Evolutionary conservation across 2,888 invertebrate species (phyloP), one percentile per base, ranked within the genome.

Genomic region (Limulus polyphemus): DNA sequence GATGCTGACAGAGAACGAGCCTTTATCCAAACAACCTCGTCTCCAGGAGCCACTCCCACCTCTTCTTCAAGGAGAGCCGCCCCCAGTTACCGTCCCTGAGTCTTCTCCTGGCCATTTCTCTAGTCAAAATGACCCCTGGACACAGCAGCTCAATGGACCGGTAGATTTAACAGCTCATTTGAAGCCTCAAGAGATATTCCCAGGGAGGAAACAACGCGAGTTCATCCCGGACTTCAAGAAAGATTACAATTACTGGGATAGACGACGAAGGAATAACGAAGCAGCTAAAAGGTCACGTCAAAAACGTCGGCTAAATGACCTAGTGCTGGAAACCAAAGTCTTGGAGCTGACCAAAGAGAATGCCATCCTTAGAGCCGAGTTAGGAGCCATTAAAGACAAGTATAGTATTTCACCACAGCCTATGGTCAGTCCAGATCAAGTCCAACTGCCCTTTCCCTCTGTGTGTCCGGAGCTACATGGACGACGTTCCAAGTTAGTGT

Each of bases 191-290:
- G 67, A 67, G 14, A 58, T 65, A 32, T 67, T 68, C 16, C 64
- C 64, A 0, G 55, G 67, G 1, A 83, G 94, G 72, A 95, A 95
- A 75, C 94, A 94, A 74, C 82, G 97, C 13, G 94, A 95, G 76
- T 95, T 97, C 77, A 95, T 94, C 67, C 95, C 95, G 0, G 95
- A 95, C 75, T 90, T 84, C 78, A 93, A 93, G 76, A 97, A 97
- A 76, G 95, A 97, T 74, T 92, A 94, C 72, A 90, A 89, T 73
- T 97, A 97, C 78, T 97, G 98, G 98, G 94, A 95, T 77, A 84
- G 95, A 62, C 82, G 98, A 62, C 82, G 95, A 67, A 83, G 95
- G 64, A 97, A 98, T 79, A 98, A 98, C 77, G 95, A 95, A 77
- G 97, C 97, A 0, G 97, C 97, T 62, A 93, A 97, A 75, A 81